Base-by-base conservation (phyloP, 37 sponge, comb jelly and placozoan genomes). In the Chondrilla cf. caribensis region DNA sequence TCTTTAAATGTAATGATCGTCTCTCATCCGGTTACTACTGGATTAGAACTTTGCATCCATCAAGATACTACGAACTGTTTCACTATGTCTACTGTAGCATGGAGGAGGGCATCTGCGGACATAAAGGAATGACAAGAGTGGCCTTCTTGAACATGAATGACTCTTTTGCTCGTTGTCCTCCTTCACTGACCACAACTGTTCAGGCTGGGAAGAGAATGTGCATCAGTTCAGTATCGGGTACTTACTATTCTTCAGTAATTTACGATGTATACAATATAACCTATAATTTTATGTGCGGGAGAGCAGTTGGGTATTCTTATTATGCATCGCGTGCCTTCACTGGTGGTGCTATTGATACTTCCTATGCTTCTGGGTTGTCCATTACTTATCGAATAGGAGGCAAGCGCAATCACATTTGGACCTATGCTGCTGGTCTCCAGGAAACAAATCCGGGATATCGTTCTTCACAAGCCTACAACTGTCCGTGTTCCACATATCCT, bases 271-370 rank as follows among this genome's bases (percentile, higher is more conserved):
- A 68, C 33, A 37, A 37, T 4, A 28, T 68, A 21, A 28, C 2
- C 19, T 35, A 68, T 29, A 68, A 35, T 37, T 36, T 21, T 3
- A 37, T 68, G 19, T 68, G 70, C 33, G 70, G 70, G 19, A 68
- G 37, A 35, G 70, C 37, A 68, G 70, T 68, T 31, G 70, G 70
- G 37, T 68, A 68, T 11, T 68, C 70, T 35, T 35, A 19, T 28
- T 68, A 68, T 7, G 3, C 3, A 36, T 19, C 36, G 33, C 2
- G 2, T 31, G 70, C 31, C 3, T 68, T 68, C 37, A 55, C 11
- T 55, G 17, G 17, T 19, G 17, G 57, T 19, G 57, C 17, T 17
- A 55, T 55, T 17, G 17, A 55, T 55, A 17, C 11, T 55, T 17
- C 57, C 11, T 55, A 55, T 55, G 57, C 17, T 19, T 11, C 11